A percentile compares a stretch with the other conserved stretches of the same genome.
Conservation (phyloP, 2,888 invertebrate species). For the Fabriciana adippe region DNA sequence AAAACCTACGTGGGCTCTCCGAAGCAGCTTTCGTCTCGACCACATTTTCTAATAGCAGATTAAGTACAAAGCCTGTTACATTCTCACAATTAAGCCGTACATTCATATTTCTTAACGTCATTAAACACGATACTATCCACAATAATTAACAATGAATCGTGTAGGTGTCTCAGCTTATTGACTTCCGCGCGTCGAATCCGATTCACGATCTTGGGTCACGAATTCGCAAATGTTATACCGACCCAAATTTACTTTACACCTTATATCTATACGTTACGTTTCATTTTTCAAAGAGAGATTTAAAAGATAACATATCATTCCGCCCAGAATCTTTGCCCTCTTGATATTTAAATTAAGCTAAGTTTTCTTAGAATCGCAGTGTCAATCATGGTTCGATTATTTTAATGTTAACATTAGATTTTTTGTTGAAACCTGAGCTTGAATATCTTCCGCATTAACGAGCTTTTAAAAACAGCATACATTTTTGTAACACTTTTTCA, state of each 20-base stretch:
- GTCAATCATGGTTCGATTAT: constrained; percentile 37
- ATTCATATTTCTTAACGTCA: constrained; percentile 35
- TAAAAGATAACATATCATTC: constrained; percentile 35
- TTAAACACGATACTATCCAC: constrained; percentile 34
- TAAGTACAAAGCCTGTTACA: constrained; percentile 8
- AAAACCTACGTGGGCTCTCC: background rate
- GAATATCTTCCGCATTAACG: constrained; percentile 23
- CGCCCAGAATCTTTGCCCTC: constrained; percentile 37
- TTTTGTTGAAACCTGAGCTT: constrained; percentile 17
- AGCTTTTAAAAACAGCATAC: background rate
- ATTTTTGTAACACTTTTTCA: too few species aligned
- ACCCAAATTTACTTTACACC: constrained; percentile 24
- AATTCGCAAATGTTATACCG: constrained; percentile 39
- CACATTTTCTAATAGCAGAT: constrained; percentile 20
- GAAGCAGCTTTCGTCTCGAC: background rate
- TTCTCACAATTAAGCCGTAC: constrained; percentile 37
- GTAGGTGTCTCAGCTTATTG: constrained; percentile 41
- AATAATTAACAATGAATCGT: constrained; percentile 44
- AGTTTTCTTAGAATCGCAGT: constrained; percentile 36
- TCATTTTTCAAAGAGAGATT: constrained; percentile 28
- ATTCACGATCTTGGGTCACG: constrained; percentile 47
- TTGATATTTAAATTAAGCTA: constrained; percentile 43
- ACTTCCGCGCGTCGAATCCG: constrained; percentile 46
- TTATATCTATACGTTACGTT: constrained; percentile 28
- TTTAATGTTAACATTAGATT: constrained; percentile 25